phyloP scores from a whole-genome alignment of 2,113 vertebrate genomes.

The Grantiella picta region DNA sequence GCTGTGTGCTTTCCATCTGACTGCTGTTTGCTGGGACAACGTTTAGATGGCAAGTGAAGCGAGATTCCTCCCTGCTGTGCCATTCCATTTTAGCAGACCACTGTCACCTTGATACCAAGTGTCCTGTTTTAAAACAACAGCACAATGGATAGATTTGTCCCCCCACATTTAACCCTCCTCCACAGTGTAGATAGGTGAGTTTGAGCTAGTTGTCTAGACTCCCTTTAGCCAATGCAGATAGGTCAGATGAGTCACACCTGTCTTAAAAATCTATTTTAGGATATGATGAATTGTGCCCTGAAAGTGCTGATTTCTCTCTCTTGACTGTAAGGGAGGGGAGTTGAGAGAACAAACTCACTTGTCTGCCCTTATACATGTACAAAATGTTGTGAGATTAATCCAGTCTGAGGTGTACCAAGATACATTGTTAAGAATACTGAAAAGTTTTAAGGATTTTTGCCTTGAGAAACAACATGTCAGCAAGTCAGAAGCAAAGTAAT shows the following conservation, averaged over 20 bases:
- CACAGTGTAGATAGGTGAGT: not conserved
- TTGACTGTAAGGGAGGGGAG: not conserved
- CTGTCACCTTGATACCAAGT: not conserved
- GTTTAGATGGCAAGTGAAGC: not conserved
- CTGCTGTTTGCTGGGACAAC: not conserved
- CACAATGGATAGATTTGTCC: not conserved
- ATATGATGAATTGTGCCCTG: not conserved
- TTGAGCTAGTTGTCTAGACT: constrained; percentile 15
- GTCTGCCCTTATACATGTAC: not conserved
- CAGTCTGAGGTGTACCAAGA: not conserved
- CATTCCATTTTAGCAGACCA: not conserved
- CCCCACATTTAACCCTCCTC: not conserved
- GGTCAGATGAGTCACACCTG: constrained; percentile 41
- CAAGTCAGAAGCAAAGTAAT: not conserved
- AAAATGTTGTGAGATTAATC: not conserved
- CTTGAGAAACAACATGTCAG: not conserved
- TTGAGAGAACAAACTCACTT: not conserved
- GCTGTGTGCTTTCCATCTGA: not conserved
- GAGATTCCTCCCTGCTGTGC: not conserved
- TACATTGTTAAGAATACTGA: not conserved
- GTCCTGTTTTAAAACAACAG: not conserved
- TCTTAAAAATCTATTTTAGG: constrained; percentile 15
- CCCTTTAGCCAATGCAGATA: not conserved
- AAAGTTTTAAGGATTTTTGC: not conserved
- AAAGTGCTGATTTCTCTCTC: not conserved